phyloP scores from a whole-genome alignment of 2,113 vertebrate genomes.

The Hypanus sabinus region DNA sequence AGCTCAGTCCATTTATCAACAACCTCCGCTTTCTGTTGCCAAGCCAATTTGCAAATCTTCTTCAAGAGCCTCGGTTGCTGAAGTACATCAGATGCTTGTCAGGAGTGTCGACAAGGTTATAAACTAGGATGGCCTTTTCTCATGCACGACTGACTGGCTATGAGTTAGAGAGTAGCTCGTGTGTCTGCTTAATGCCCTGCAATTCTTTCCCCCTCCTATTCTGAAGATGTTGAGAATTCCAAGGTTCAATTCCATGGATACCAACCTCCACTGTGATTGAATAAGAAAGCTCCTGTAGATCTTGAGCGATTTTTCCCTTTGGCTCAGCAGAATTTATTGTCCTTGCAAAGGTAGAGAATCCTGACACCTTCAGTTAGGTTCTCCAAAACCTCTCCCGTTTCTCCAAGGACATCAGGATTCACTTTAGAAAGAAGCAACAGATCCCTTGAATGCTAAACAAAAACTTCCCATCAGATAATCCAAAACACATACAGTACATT shows the following conservation, averaged over 20 bases:
- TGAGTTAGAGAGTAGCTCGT: not conserved
- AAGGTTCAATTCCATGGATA: too few relatives aligned
- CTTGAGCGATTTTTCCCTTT: not conserved
- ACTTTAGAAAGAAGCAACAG: not conserved
- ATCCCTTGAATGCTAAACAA: not conserved
- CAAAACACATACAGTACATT: not conserved
- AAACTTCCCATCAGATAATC: not conserved
- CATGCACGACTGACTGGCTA: not conserved
- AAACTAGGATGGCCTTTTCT: not conserved
- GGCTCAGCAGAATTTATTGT: not conserved
- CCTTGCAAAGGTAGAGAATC: not conserved
- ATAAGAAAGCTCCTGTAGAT: too few relatives aligned
- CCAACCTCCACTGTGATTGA: too few relatives aligned
- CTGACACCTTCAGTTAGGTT: too few relatives aligned
- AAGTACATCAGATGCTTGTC: not conserved
- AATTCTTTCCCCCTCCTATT: too few relatives aligned
- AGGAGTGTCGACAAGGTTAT: not conserved
- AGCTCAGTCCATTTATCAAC: not conserved
- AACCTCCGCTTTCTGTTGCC: not conserved
- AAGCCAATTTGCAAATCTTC: constrained; percentile 17
- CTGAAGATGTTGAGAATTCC: too few relatives aligned
- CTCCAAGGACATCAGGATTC: too few relatives aligned
- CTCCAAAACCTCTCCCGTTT: not conserved
- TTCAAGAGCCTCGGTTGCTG: constrained; percentile 1
- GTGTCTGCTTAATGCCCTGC: too few relatives aligned